Evolutionary conservation across 2,113 vertebrate genomes (phyloP), one percentile per base, ranked within the genome.

Genomic region (Cisticola juncidis): DNA sequence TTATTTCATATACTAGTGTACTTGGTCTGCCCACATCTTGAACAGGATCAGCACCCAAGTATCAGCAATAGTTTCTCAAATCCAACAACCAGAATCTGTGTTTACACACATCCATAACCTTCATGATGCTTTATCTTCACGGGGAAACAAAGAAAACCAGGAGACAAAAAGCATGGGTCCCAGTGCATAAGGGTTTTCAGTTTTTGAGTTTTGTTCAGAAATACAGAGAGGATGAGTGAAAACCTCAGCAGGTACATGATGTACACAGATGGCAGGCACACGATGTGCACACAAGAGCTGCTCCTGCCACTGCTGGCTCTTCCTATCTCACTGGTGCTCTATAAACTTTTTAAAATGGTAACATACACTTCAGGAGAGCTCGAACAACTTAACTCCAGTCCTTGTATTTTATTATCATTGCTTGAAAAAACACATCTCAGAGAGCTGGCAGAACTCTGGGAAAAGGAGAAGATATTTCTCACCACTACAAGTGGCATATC

Each of bases 221-320:
- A 71, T 14, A 28, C 26, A 42, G 18, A 78, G 42, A 81, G 23
- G 28, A 73, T 44, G 31, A 62, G 50, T 12, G 35, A 54, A 81
- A 69, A n/a, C 20, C 68, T 35, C 1, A 1, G 57, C 73, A 78
- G 2, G 8, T 22, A 48, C 10, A 21, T 0, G 0, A 29, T 11
- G 38, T 5, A 20, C 58, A 56, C 9, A 10, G 42, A 31, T 19
- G 8, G 61, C 70, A 79, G 1, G 6, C 16, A 54, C 19, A 25
- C 0, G 0, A n/a, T 15, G 45, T 6, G 15, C 70, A 54, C 16
- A 15, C 22, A 23, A 22, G 38, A 72, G 40, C 42, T 47, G 36
- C 5, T 24, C 22, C 14, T 58, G 83, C 25, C 51, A n/a, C 31
- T 8, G 31, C 14, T 24, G 18, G 1, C 9, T 29, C 31, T 50